Conservation (phyloP, 2,888 invertebrate genomes). For the Pseudolycoriella hygida region DNA sequence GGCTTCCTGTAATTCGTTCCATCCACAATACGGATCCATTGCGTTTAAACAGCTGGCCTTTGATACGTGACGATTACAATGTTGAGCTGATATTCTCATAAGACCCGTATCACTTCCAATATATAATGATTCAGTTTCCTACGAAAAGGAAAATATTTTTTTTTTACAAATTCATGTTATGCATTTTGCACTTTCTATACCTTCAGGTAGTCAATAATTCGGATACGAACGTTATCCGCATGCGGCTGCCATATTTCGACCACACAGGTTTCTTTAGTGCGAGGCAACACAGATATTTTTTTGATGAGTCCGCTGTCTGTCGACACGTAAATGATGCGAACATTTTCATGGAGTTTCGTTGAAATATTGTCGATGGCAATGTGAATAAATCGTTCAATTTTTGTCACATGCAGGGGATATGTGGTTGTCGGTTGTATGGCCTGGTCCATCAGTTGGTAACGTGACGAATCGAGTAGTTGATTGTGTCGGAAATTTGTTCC, state of each 20-base stretch:
- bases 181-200: no score
- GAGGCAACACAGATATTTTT: constrained; percentile 61
- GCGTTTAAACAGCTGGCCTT: constrained; percentile 59
- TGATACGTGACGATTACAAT: constrained; percentile 56
- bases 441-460: constrained; percentile 76
- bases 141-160: no score
- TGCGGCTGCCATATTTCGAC: constrained; percentile 69
- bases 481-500: constrained; percentile 24
- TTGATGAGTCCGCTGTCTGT: constrained; percentile 57
- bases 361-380: constrained; percentile 67
- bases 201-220: constrained; percentile 59
- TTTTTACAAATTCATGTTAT: no score
- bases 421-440: constrained; percentile 59
- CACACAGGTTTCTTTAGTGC: constrained; percentile 54
- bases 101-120: constrained; percentile 51
- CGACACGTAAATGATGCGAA: constrained; percentile 67
- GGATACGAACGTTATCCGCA: constrained; percentile 31
- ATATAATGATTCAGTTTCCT: constrained; percentile 60
- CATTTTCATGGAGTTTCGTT: constrained; percentile 47
- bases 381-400: constrained; percentile 54
- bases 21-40: constrained; percentile 88
- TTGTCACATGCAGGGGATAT: constrained; percentile 48
- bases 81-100: constrained; percentile 55
- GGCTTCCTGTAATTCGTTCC: constrained; percentile 59
- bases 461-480: constrained; percentile 43